Evolutionary conservation across 1,140 invertebrate genomes (phyloP), one percentile per base, ranked within the genome.

Genomic region (Oreohelix idahoensis): DNA sequence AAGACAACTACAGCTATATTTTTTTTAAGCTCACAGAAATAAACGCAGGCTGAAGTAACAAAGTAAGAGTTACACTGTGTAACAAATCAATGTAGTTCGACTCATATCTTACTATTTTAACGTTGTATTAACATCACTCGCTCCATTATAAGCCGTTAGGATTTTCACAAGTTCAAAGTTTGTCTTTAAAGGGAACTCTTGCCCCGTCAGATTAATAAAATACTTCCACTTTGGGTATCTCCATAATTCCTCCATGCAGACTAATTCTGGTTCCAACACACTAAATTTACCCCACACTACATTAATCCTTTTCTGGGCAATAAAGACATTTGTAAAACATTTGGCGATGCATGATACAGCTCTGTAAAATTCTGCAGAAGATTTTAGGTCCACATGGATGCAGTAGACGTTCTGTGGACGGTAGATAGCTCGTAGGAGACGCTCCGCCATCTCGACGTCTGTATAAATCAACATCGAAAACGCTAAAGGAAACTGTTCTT

Each of bases 341-440:
- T 69, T 79, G 4, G 84, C 84, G 29, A 91, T 82, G 13, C 49
- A 76, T 17, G 66, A 63, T 5, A 89, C 35, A 0, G 84, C 82
- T 8, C 81, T 32, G 35, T 36, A 63, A n/a, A 89, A 84, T 5
- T 74, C n/a, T 0, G 38, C 5, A 0, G 78, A 11, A 0, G 89
- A 71, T 71, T 91, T 92, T 0, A 35, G 70, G 82, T 92, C 92
- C 4, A 91, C 84, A 77, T 92, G 92, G 39, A 92, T 84, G 76
- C 91, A 92, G 78, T 92, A 92, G 1, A 86, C 58, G 76, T 92
- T 92, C 38, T 92, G 91, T 0, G 90, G 91, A 15, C 89, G 84
- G 75, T 92, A 92, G 20, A 92, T 89, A 0, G 88, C 85, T 17
- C 86, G 51, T 4, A 92, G 69, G 23, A 92, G 81, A 23, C 82